Evolutionary conservation across 2,888 invertebrate genomes (phyloP), one percentile per base, ranked within the genome.

Genomic region (Nematopogon swammerdamellus): DNA sequence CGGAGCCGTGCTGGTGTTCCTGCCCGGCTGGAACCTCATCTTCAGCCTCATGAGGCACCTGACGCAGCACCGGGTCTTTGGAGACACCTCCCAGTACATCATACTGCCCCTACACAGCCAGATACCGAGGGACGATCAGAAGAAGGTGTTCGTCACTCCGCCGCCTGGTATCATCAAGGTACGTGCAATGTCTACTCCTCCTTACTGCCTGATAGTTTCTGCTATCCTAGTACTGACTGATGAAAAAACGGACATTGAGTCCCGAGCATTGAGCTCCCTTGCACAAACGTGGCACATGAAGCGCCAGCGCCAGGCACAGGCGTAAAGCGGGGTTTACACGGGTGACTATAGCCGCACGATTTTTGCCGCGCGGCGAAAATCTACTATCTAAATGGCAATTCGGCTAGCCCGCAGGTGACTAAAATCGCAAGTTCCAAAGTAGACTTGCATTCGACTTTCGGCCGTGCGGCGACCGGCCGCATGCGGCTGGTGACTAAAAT

Each of bases 11-110:
- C 77, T 98, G 1, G 81, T 98, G 2, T 99, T 98, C 68, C 77
- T 98, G 1, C 97, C 98, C 0, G 98, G 98, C 0, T 98, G 98
- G 98, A 97, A 95, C 75, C 77, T 96, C 14, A 99, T 99, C 60
- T 95, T 95, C 70, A 89, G 92, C 0, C 77, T 97, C 48, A 88
- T 95, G 87, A 91, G 91, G 63, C 89, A 88, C 61, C 77, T 98
- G 29, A 56, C 53, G 14, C 88, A 91, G 59, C 89, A 91, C 64
- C 83, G 85, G 1, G 63, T 67, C 18, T 93, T 93, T 65, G 88
- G 91, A 55, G 73, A 82, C 60, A 54, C 57, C 3, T 64, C 79
- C 0, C 72, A 82, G 20, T 97, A 89, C 64, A 70, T 85, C 2
- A 87, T 98, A 49, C 79, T 99, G 54, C 98, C 98, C 0, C 82